Evolutionary conservation across 2,888 invertebrate species (phyloP), one percentile per base, ranked within the genome.

Genomic region (Teinopalpus imperialis): DNA sequence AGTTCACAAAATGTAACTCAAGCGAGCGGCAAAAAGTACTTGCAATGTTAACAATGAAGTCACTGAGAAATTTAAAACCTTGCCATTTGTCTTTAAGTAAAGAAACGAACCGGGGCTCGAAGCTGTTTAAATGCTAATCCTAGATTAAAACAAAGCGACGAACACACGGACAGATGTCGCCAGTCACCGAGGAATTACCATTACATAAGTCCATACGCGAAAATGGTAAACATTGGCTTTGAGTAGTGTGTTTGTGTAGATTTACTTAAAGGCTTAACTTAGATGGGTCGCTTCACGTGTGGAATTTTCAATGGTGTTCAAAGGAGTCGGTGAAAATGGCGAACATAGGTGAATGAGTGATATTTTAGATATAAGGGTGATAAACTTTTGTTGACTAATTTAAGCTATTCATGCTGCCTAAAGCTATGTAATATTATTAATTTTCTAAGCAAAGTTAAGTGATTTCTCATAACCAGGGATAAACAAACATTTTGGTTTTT

Each of bases 81-180:
- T 8, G 8, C 14, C 36, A 41, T 31, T 40, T 23, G 41, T 14
- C n/a, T 10, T 13, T 16, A 21, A 10, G 8, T 41, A 24, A 31
- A 47, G 48, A 44, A 50, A 34, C 45, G 24, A 47, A 32, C 41
- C 47, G 49, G 32, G 50, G 49, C 21, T 41, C 36, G 41, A 2
- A 29, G 10, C 48, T 44, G 50, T 52, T 54, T 49, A 54, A 53
- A 56, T 59, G 57, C 55, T 52, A 59, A 59, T 59, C 49, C 43
- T 35, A 49, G 55, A 53, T 54, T 53, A 55, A 48, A 56, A 54
- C 51, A 55, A 54, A 53, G 49, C 51, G 50, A 57, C 57, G 49
- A 52, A 56, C 51, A 31, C 36, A 54, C 49, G 35, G 52, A 57
- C 52, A 47, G 53, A 49, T 39, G 49, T 49, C 48, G 29, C 40